A percentile compares a stretch with the other conserved stretches of the same genome.
Conservation (phyloP, 2,888 invertebrate species). For the Pandemis heparana region DNA sequence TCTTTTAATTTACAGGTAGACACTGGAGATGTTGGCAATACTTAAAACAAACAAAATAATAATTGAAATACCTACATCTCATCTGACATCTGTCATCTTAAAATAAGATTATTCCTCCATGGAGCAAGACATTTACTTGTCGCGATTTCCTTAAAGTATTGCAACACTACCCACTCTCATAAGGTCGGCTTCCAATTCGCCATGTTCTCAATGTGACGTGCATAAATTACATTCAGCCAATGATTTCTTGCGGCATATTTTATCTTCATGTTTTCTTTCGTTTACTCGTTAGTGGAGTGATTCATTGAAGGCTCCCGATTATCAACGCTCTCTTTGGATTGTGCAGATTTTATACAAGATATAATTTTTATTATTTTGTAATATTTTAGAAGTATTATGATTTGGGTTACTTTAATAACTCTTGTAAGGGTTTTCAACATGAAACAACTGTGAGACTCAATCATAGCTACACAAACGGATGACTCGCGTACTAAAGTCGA, state of each 20-base stretch:
- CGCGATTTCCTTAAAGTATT: conserved; percentile 14
- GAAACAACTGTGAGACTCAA: too few relatives aligned
- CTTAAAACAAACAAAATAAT: not conserved
- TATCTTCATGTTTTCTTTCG: not conserved
- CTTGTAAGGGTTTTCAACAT: too few relatives aligned
- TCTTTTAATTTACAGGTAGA: not conserved
- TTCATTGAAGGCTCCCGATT: not conserved
- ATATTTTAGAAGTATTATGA: too few relatives aligned
- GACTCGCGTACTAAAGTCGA: too few relatives aligned
- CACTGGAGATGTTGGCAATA: not conserved
- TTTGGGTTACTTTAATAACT: too few relatives aligned
- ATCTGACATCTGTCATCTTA: conserved; percentile 4
- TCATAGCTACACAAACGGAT: too few relatives aligned
- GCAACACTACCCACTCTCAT: conserved; percentile 24
- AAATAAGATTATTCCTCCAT: conserved; percentile 15
- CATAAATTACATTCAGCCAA: not conserved
- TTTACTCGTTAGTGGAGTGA: not conserved
- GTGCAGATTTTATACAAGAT: too few relatives aligned
- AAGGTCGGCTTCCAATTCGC: conserved; percentile 14
- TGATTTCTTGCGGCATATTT: not conserved
- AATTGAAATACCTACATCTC: not conserved
- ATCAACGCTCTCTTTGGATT: not conserved
- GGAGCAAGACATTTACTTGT: conserved; percentile 23
- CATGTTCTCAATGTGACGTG: conserved; percentile 12
- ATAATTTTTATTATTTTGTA: too few relatives aligned